Percentiles rank a stretch among this genome's conserved stretches.
Evolutionary conservation across 2,888 invertebrate genomes (phyloP).

Genomic region (Drosophila longiperda): DNA sequence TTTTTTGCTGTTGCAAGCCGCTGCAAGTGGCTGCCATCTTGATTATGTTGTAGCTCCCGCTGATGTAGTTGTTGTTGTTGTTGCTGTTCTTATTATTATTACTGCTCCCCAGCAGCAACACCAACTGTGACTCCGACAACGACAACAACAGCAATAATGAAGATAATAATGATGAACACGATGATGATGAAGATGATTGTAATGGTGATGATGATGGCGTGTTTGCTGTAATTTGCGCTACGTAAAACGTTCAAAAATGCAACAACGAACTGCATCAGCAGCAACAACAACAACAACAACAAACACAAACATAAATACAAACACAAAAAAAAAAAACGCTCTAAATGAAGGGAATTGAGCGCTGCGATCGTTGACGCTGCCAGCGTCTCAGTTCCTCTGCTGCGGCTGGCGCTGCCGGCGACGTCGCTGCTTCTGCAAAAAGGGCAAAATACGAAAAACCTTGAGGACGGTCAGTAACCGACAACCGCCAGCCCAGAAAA

Average conservation of each 20-base stretch:
- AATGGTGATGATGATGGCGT: slow-evolving; percentile 79
- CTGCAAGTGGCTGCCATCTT: slow-evolving; percentile 80
- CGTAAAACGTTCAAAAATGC: slow-evolving; percentile 82
- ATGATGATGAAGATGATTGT: slow-evolving; percentile 47
- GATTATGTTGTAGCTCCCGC: slow-evolving; percentile 72
- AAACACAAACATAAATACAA: slow-evolving; percentile 25
- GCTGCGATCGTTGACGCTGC: slow-evolving; percentile 78
- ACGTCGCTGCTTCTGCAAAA: slow-evolving; percentile 60
- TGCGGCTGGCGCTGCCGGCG: slow-evolving; percentile 32
- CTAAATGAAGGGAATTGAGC: slow-evolving; percentile 81
- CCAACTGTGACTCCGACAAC: slow-evolving; percentile 51
- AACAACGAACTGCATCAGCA: slow-evolving; percentile 64
- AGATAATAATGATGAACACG: slow-evolving; percentile 37
- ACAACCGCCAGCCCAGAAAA: slow-evolving; percentile 81
- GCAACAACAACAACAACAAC: slow-evolving; percentile 24
- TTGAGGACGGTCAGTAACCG: slow-evolving; percentile 83
- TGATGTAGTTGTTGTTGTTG: slow-evolving; percentile 51
- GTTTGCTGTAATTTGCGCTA: slow-evolving; percentile 84
- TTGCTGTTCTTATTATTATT: slow-evolving; percentile 57
- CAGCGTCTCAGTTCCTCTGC: slow-evolving; percentile 54
- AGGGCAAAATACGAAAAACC: slow-evolving; percentile 82
- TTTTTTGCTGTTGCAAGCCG: slow-evolving; percentile 55
- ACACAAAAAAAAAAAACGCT: slow-evolving; percentile 63
- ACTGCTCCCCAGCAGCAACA: slow-evolving; percentile 56
- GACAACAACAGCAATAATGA: slow-evolving; percentile 37